phyloP scores from a whole-genome alignment of 2,113 vertebrate species.

The Puma concolor region DNA sequence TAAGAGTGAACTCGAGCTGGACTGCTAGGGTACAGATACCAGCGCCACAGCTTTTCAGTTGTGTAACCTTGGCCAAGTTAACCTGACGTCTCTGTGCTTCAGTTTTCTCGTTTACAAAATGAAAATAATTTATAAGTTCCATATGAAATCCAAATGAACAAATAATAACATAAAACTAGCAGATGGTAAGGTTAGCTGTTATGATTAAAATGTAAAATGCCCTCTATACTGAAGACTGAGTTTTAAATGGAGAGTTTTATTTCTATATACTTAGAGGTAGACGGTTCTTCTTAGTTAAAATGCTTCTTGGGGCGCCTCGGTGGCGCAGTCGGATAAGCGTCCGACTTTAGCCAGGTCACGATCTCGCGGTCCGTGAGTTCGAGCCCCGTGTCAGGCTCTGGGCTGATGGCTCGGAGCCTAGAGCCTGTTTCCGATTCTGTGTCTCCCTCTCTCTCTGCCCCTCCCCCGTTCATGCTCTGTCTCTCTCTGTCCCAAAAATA shows the following conservation, averaged over 20 bases:
- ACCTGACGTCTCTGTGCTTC: not conserved
- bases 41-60: not conserved
- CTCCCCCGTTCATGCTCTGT: no score
- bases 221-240: not conserved
- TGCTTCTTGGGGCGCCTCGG: no score
- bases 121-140: not conserved
- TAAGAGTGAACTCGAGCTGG: not conserved
- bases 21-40: not conserved
- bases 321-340: no score
- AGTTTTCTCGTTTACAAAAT: conserved; percentile 9
- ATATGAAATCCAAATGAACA: not conserved
- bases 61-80: not conserved
- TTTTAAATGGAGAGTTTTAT: conserved; percentile 37
- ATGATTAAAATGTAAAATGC: conserved; percentile 14
- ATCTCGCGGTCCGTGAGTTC: no score
- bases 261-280: not conserved
- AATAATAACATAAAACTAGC: not conserved
- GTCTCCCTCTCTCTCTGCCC: no score
- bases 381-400: no score
- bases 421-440: no score
- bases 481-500: no score
- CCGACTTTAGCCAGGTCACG: no score
- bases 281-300: not conserved
- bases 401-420: no score
- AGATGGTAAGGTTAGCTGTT: not conserved